These are phyloP conservation scores for Neodiprion fabricii DNA, from an alignment of 1,140 invertebrate genomes.

Conservation along the genomic window DNA sequence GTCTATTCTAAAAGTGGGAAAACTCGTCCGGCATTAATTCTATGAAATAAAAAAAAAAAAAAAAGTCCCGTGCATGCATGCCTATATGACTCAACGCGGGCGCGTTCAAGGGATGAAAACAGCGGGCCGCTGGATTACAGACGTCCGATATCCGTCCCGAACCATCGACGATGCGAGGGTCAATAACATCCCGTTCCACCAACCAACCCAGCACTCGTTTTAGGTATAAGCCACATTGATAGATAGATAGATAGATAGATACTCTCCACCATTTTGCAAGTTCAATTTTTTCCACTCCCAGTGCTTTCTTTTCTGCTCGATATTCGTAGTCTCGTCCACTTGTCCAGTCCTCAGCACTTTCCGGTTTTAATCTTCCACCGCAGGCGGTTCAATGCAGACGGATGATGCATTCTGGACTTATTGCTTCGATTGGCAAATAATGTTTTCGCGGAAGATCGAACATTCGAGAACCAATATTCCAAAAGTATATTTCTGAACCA, in stretches of 20 bases:
- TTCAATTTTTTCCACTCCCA: background rate
- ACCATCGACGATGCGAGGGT: background rate
- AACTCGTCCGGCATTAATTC: constrained; percentile 5
- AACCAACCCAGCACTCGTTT: background rate
- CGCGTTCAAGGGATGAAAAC: background rate
- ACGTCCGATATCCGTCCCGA: background rate
- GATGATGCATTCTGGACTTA: no score
- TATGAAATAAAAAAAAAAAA: background rate
- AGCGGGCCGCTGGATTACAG: background rate
- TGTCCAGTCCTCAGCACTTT: background rate
- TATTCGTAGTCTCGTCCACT: background rate
- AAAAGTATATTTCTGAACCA: no score
- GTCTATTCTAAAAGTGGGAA: background rate
- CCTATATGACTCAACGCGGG: background rate
- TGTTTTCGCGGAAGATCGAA: no score
- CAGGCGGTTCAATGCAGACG: background rate
- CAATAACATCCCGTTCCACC: background rate
- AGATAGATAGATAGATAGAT: background rate
- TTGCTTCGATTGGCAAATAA: no score
- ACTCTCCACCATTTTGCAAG: background rate
- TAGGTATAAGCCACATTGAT: background rate
- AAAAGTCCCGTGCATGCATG: background rate
- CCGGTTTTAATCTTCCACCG: background rate
- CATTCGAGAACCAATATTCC: no score
- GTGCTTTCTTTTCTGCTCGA: background rate